Base-by-base conservation (phyloP, 2,797 vertebrate genomes). In the Rhyacichthys aspro region DNA sequence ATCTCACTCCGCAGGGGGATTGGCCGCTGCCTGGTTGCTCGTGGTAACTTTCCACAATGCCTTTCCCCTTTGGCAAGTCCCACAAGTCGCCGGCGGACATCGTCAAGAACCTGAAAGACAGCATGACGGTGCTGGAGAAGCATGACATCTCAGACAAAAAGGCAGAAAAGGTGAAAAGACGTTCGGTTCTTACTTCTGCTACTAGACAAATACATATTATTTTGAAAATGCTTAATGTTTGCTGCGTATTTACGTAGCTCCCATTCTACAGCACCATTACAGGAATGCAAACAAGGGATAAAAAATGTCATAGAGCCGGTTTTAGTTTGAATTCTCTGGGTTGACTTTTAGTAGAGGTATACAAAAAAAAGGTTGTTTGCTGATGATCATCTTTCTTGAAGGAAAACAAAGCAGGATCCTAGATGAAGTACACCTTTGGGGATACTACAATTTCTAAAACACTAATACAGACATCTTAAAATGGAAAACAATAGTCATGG, bases 21-120 rank as follows among this genome's bases (percentile, higher is more conserved):
- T 82, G 79, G 74, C 74, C 68, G 60, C 52, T 87, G 55, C 85
- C 88, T 88, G 46, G 82, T 86, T 87, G 73, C 90, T 87, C 79
- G 55, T 63, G 86, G 73, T 91, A 89, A 83, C 86, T 65, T 28
- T 91, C 91, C 91, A 86, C 85, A 93, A 98, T 98, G 96, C 96
- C 97, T 79, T 98, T 98, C 91, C 97, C 96, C 6, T 98, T 98
- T 66, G 96, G 95, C 88, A 98, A 98, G 90, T 97, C 96, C 67
- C 96, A 98, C 92, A 98, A 98, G 91, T 96, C 95, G 78, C 97
- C 97, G 16, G 96, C 95, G 81, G 97, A 98, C 92, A 98, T 98
- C 64, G 96, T 98, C 89, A 98, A 96, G 88, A 97, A 97, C 88
- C 89, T 98, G 67, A 98, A 98, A 90, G 97, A 98, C 84, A 97